A percentile compares a stretch with the other conserved stretches of the same genome.
Evolutionary conservation across 2,888 invertebrate species (phyloP).

Genomic region (Agrochola litura): DNA sequence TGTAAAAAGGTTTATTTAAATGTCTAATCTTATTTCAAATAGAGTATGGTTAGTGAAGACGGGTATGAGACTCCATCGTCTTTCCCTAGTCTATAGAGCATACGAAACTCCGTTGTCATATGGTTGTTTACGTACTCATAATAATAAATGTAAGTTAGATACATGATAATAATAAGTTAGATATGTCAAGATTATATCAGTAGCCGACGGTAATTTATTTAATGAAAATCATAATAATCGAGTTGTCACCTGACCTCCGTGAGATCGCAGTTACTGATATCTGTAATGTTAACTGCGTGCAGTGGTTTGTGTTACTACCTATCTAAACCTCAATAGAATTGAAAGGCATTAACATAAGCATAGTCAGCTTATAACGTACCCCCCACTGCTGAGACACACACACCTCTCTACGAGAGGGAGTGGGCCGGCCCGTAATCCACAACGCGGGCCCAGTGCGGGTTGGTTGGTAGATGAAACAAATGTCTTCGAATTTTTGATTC

Average conservation of each 20-base stretch:
- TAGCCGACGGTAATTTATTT: not conserved
- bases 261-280: slow-evolving; percentile 28
- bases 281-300: slow-evolving; percentile 1
- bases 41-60: no score
- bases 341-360: not conserved
- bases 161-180: no score
- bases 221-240: not conserved
- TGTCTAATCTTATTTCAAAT: no score
- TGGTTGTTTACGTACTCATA: not conserved
- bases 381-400: not conserved
- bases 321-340: not conserved
- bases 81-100: not conserved
- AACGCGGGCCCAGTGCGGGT: not conserved
- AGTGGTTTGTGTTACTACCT: not conserved
- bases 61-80: no score
- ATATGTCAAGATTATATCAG: not conserved
- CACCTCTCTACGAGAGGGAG: not conserved
- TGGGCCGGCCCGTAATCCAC: not conserved
- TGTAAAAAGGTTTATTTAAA: no score
- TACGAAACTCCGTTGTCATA: not conserved
- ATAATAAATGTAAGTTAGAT: no score
- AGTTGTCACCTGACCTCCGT: slow-evolving; percentile 14
- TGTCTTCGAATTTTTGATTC: not conserved
- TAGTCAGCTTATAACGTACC: not conserved
- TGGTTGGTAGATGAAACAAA: not conserved